Evolutionary conservation across 92 coral and sea anemone species (phyloP), one percentile per base, ranked within the genome.

Genomic region (Phenganax stokvisi): DNA sequence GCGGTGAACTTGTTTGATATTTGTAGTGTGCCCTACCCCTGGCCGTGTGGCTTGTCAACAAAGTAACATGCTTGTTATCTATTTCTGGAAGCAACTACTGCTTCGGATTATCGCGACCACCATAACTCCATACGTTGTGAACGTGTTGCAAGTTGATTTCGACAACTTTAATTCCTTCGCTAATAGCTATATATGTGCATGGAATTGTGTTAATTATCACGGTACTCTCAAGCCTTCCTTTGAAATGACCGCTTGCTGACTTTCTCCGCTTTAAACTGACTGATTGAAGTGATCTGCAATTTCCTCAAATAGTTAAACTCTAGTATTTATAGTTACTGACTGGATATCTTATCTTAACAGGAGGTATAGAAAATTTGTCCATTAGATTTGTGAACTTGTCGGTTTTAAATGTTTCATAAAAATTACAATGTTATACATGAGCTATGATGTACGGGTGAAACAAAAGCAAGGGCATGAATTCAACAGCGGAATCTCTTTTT

Each of bases 81-180:
- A 60, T 58, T 76, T 60, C 44, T 76, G 16, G 11, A 12, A 29
- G 44, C 27, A 31, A 57, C 59, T 9, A 75, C 81, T 30, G 70
- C 9, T 64, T 58, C 27, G 44, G 9, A 58, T 76, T 76, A 76
- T 76, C 81, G 61, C 56, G 52, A 56, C 57, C 77, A 58, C 73
- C 73, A 68, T 3, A 68, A 68, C 12, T 51, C 29, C 81, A 55
- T 12, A 44, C 64, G 37, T 56, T 11, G 54, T 54, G 44, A 61
- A 76, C 44, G 81, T 76, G 81, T 76, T 76, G 81, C 81, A 64
- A 59, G 54, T 54, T 57, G 81, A 76, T 76, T 76, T 57, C 53
- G 73, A 56, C 53, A 47, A 76, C 58, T 59, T 10, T 76, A 57
- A 76, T 76, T 60, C 81, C 53, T 76, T 54, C 81, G 70, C 81